Evolutionary conservation across 2,113 vertebrate genomes (phyloP).

Genomic region (Hemicordylus capensis): DNA sequence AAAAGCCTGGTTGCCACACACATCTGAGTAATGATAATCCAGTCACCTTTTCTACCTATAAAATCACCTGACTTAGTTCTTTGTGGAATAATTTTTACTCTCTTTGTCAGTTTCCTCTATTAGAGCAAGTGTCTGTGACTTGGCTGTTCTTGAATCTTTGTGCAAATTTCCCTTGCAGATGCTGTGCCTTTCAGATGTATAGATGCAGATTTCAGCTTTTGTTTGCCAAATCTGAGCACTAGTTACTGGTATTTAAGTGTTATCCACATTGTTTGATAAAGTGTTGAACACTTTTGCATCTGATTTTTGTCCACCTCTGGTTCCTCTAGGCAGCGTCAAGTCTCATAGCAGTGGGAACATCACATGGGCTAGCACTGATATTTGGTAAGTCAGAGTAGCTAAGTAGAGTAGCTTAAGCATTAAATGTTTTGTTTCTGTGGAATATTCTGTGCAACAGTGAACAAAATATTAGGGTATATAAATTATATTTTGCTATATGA

Average conservation of each 20-base stretch:
- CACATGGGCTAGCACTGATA: constrained; percentile 93
- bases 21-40: neutral
- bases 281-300: constrained; percentile 9
- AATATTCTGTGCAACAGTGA: neutral
- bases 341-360: constrained; percentile 96
- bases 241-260: neutral
- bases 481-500: neutral
- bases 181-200: neutral
- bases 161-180: neutral
- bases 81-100: neutral
- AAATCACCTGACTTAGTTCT: neutral
- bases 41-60: neutral
- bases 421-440: neutral
- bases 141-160: neutral
- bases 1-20: neutral
- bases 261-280: neutral
- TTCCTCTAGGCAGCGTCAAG: constrained; percentile 88
- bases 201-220: neutral
- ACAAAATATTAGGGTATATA: neutral
- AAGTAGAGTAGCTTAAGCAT: constrained; percentile 13
- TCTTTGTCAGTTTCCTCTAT: neutral
- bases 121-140: neutral
- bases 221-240: neutral
- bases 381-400: constrained; percentile 87
- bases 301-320: constrained; percentile 36